These are phyloP conservation scores for Lymantria monacha DNA, from an alignment of 2,888 invertebrate genomes.

Conservation along the genomic window DNA sequence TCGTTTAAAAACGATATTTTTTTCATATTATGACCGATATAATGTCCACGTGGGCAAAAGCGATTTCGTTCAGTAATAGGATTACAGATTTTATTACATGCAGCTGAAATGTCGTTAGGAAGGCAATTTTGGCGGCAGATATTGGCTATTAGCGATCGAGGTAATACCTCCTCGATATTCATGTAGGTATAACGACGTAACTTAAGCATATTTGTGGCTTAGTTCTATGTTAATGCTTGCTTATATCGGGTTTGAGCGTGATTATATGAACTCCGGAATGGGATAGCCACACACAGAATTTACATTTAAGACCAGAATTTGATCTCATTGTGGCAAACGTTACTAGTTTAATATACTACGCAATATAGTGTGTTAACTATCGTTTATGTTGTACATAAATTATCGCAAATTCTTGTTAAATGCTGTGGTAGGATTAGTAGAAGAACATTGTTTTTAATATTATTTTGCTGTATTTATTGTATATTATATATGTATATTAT, in stretches of 20 bases:
- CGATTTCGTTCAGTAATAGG: slow-evolving; percentile 65
- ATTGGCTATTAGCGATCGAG: slow-evolving; percentile 77
- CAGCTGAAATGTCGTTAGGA: slow-evolving; percentile 78
- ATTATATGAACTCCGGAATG: slow-evolving; percentile 24
- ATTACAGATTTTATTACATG: slow-evolving; percentile 77
- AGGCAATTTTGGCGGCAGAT: slow-evolving; percentile 78
- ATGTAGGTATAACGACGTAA: slow-evolving; percentile 55
- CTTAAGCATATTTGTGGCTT: slow-evolving; percentile 62
- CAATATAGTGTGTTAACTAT: slow-evolving; percentile 1
- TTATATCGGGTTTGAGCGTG: slow-evolving; percentile 20
- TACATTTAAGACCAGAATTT: slow-evolving; percentile 20
- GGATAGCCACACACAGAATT: slow-evolving; percentile 19
- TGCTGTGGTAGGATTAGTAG: background rate
- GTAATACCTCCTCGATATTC: slow-evolving; percentile 73
- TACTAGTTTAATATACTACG: slow-evolving; percentile 18
- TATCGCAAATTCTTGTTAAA: background rate
- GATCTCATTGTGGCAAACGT: slow-evolving; percentile 25
- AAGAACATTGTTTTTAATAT: background rate
- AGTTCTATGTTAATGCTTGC: slow-evolving; percentile 33
- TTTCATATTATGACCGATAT: slow-evolving; percentile 41
- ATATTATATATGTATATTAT: no score
- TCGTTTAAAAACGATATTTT: slow-evolving; percentile 25
- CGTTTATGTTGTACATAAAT: background rate
- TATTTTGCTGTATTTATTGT: no score
- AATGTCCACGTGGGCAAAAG: slow-evolving; percentile 55